These are phyloP conservation scores for Eretmochelys imbricata DNA, from an alignment of 2,113 vertebrate genomes.

Conservation along the genomic window DNA sequence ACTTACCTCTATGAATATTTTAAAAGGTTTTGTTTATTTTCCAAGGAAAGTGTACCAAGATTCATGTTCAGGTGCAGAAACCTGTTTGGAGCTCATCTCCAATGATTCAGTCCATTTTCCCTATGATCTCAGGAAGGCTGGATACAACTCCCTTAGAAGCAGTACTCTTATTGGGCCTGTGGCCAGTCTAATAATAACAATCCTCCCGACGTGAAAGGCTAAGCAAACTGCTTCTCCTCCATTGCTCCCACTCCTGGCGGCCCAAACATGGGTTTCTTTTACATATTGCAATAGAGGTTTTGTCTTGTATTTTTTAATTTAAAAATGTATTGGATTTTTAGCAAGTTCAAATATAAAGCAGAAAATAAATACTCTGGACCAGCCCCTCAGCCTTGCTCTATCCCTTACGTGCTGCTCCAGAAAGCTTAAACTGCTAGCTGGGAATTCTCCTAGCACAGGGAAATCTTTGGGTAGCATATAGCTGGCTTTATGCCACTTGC, in stretches of 20 bases:
- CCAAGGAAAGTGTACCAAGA: not conserved
- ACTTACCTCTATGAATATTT: not conserved
- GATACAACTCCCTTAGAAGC: not conserved
- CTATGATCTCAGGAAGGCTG: fast-evolving
- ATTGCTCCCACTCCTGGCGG: not conserved
- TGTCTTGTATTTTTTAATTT: not conserved
- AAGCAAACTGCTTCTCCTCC: not conserved
- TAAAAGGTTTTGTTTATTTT: not conserved
- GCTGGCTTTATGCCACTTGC: not conserved
- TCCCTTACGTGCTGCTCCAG: not conserved
- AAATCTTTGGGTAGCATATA: not conserved
- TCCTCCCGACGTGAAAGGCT: not conserved
- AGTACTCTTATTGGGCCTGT: not conserved
- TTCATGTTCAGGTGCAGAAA: not conserved
- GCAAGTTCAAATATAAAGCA: slow-evolving; percentile 6
- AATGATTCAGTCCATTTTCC: not conserved
- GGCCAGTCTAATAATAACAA: not conserved
- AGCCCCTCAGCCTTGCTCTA: not conserved
- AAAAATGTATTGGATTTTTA: not conserved
- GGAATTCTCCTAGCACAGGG: not conserved
- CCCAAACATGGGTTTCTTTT: not conserved
- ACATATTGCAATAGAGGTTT: not conserved
- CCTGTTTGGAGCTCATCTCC: not conserved
- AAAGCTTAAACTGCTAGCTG: not conserved
- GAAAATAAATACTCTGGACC: not conserved